Evolutionary conservation across 1,140 invertebrate species (phyloP), one percentile per base, ranked within the genome.

Genomic region (Plutomurus gul): DNA sequence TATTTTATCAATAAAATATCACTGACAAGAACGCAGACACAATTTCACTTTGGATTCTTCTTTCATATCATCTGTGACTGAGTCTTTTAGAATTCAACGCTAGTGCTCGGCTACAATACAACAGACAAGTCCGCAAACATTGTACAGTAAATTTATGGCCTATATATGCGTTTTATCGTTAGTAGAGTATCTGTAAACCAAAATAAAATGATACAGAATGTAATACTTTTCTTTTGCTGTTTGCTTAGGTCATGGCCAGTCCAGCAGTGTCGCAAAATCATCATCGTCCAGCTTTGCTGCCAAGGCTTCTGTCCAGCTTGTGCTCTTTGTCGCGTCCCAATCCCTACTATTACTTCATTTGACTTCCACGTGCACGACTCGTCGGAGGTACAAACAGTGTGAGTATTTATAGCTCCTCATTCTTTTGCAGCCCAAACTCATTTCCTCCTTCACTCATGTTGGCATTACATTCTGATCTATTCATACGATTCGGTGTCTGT

Each of bases 221-320:
- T n/a, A n/a, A n/a, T 43, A 30, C 27, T 36, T 75, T 22, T 46
- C 33, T 27, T 76, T 70, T 39, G 18, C 27, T 49, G 33, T 56
- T 25, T 25, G 33, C 73, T 78, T 51, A 78, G 76, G 76, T 78
- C 76, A 78, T 39, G 70, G 76, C 43, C 72, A 78, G 76, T 73
- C 76, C 76, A 70, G 18, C 56, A 73, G 76, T 78, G 76, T 46
- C 60, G 27, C 65, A 71, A 65, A 78, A 72, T 72, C 76, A 78
- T 78, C 76, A 47, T 72, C 76, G 65, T 72, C 76, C 76, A 78
- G 36, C 46, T 71, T 43, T 73, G 51, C 39, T 37, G 25, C 70
- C 46, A 78, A 78, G 76, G 76, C 76, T 33, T 78, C 76, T 78
- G 76, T 78, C 76, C 76, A 78, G 65, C 65, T 78, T 73, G 8